These are phyloP conservation scores for Tarsius wallacei DNA, from an alignment of 2,797 vertebrate genomes.

Conservation along the genomic window DNA sequence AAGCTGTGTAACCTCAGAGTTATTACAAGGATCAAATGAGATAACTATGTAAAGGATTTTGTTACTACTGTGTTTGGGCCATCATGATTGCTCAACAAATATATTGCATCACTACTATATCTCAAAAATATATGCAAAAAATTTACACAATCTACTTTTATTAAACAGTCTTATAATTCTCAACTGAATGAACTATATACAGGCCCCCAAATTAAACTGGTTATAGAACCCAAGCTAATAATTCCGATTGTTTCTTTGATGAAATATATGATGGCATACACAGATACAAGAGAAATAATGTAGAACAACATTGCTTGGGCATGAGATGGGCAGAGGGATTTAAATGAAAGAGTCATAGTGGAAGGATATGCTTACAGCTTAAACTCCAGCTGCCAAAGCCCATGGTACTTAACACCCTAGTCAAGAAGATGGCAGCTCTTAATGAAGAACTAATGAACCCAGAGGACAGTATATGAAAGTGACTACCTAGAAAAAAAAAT, in stretches of 20 bases:
- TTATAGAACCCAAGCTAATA: not conserved
- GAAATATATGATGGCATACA: not conserved
- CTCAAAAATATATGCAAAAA: not conserved
- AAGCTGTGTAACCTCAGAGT: not conserved
- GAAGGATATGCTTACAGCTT: not conserved
- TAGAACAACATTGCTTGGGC: not conserved
- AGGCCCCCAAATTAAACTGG: not conserved
- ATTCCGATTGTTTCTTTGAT: not conserved
- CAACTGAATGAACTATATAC: not conserved
- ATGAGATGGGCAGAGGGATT: not conserved
- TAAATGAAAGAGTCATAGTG: not conserved
- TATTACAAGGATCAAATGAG: not conserved
- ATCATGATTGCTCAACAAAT: not conserved
- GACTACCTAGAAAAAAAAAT: not conserved
- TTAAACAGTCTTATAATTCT: conserved; percentile 6
- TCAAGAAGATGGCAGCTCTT: not conserved
- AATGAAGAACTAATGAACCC: not conserved
- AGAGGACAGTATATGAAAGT: not conserved
- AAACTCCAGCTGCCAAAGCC: not conserved
- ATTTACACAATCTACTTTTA: not conserved
- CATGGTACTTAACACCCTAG: not conserved
- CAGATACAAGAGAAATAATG: not conserved
- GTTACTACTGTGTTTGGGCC: not conserved
- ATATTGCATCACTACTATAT: not conserved
- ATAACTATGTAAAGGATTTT: not conserved